These are phyloP conservation scores for Triops longicaudatus DNA, from an alignment of 1,140 invertebrate genomes.

Conservation along the genomic window DNA sequence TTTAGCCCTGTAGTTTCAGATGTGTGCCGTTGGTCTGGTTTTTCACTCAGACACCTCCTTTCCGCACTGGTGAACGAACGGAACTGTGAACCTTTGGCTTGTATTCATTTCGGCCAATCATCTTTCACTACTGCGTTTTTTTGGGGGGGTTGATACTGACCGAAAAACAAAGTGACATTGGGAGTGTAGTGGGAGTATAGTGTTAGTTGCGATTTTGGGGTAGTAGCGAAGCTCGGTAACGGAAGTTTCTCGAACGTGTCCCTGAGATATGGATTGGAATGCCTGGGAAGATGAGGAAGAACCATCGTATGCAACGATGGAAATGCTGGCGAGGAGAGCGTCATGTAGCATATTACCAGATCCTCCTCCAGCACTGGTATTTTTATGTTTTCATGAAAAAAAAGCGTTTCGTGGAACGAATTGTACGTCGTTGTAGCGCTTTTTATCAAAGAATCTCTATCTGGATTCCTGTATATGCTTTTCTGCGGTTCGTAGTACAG, in stretches of 20 bases:
- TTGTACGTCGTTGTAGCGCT: too few species aligned
- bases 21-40: background rate
- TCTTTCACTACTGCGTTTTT: background rate
- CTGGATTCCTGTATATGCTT: too few species aligned
- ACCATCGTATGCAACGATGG: slow-evolving; percentile 25
- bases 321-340: slow-evolving; percentile 27
- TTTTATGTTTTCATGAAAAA: too few species aligned
- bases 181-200: too few species aligned
- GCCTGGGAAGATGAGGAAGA: slow-evolving; percentile 24
- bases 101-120: background rate
- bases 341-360: slow-evolving; percentile 28
- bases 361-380: slow-evolving; percentile 23
- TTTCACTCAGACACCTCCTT: background rate
- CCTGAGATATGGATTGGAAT: slow-evolving; percentile 19
- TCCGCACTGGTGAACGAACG: background rate
- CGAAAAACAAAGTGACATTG: too few species aligned
- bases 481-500: too few species aligned
- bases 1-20: background rate
- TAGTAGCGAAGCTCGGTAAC: too few species aligned
- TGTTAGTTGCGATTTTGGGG: too few species aligned
- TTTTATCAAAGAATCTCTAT: too few species aligned
- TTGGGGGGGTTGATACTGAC: background rate
- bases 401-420: too few species aligned
- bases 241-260: too few species aligned
- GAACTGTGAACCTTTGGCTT: background rate